phyloP scores from a whole-genome alignment of 2,797 vertebrate species.

The Menidia menidia region DNA sequence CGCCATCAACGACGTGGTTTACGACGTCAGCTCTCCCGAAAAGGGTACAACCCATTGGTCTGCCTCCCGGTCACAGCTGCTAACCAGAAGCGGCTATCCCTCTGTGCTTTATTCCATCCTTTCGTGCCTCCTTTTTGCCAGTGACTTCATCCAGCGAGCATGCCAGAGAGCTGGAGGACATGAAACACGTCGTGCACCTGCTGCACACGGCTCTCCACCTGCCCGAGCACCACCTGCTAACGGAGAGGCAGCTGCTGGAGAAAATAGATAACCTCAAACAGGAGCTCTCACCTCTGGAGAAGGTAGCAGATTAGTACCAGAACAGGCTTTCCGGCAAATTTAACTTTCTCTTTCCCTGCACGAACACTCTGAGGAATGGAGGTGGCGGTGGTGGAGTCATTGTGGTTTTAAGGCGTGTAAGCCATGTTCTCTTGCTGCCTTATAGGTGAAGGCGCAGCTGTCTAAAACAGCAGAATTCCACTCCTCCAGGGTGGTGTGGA shows the following conservation, averaged over 20 bases:
- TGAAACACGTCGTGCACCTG: conserved; percentile 88
- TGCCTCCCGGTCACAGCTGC: background rate
- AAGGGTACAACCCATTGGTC: conserved; percentile 79
- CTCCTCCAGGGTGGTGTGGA: conserved; percentile 84
- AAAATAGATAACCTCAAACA: conserved; percentile 86
- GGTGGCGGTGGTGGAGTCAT: background rate
- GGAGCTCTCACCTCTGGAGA: conserved; percentile 89
- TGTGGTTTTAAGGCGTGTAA: no score
- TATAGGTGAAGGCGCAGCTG: conserved; percentile 87
- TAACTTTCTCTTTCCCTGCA: background rate
- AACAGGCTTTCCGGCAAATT: background rate
- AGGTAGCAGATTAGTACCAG: conserved; percentile 76
- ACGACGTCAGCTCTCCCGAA: conserved; percentile 79
- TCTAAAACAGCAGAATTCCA: conserved; percentile 77
- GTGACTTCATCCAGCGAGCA: conserved; percentile 76
- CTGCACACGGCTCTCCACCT: conserved; percentile 87
- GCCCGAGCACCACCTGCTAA: conserved; percentile 85
- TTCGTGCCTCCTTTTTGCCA: conserved; percentile 44
- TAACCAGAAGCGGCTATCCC: background rate
- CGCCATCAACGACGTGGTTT: conserved; percentile 83
- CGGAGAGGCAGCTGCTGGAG: conserved; percentile 86
- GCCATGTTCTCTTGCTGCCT: background rate
- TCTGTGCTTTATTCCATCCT: background rate
- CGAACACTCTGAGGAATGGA: background rate
- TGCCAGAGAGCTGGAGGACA: conserved; percentile 76